Evolutionary conservation across 2,888 invertebrate species (phyloP).

Genomic region (Mythimna albipuncta): DNA sequence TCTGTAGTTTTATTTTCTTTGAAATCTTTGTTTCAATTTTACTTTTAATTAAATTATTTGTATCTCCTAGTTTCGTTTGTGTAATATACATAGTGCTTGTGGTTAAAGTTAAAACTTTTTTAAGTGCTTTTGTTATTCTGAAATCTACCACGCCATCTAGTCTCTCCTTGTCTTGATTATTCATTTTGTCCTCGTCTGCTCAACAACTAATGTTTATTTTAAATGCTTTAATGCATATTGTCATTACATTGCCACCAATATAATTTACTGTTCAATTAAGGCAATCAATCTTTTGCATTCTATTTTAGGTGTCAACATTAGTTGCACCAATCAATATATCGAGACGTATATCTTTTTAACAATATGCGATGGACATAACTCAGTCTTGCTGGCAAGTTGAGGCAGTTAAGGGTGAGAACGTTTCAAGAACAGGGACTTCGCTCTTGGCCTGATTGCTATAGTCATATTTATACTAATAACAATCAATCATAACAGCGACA

Average conservation of each 20-base stretch:
- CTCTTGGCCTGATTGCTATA: conserved; percentile 85
- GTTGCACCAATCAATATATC: conserved; percentile 56
- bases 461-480: conserved; percentile 83
- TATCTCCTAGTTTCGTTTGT: not conserved
- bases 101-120: not conserved
- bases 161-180: not conserved
- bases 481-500: conserved; percentile 83
- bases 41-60: not conserved
- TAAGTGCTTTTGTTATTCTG: not conserved
- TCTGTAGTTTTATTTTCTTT: not conserved
- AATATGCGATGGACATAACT: conserved; percentile 73
- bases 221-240: conserved; percentile 43
- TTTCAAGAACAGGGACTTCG: conserved; percentile 78
- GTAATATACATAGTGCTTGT: not conserved
- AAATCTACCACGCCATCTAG: not conserved
- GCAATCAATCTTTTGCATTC: conserved; percentile 56
- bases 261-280: conserved; percentile 45
- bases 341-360: conserved; percentile 74
- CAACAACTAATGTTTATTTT: conserved; percentile 29
- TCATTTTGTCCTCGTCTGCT: conserved; percentile 16
- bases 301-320: conserved; percentile 54
- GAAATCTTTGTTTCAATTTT: not conserved
- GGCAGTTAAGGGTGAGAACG: conserved; percentile 80
- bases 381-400: conserved; percentile 78
- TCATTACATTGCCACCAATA: conserved; percentile 45